A percentile compares a stretch with the other conserved stretches of the same genome.
These are phyloP conservation scores for Amphibalanus amphitrite DNA, from an alignment of 1,140 invertebrate species.

Conservation along the genomic window DNA sequence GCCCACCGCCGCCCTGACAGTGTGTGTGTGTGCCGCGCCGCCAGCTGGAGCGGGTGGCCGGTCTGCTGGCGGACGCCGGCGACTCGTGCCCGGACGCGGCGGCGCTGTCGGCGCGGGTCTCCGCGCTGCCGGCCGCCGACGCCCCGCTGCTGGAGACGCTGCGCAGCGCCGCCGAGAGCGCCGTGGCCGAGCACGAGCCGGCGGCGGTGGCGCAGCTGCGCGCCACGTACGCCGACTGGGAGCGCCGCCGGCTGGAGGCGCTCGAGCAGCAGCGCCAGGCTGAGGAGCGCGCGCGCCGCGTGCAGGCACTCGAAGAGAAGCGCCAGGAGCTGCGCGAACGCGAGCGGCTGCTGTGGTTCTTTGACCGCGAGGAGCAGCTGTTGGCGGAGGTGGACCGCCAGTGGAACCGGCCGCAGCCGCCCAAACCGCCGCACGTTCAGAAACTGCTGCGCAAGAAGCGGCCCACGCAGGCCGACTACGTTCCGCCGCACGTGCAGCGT, in stretches of 20 bases:
- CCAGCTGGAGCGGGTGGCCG: slow-evolving; percentile 23
- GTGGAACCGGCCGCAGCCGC: too few species aligned
- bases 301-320: slow-evolving; percentile 21
- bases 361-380: slow-evolving; percentile 27
- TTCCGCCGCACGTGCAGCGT: too few species aligned
- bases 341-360: slow-evolving; percentile 27
- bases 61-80: slow-evolving; percentile 24
- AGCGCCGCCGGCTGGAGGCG: slow-evolving; percentile 16
- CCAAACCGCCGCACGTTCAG: too few species aligned
- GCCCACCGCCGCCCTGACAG: too few species aligned
- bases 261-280: slow-evolving; percentile 21
- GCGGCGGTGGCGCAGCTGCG: too few species aligned
- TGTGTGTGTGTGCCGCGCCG: too few species aligned
- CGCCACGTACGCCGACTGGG: slow-evolving; percentile 21
- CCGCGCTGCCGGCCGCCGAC: slow-evolving; percentile 2
- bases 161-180: slow-evolving; percentile 12
- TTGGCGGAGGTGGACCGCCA: too few species aligned
- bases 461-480: too few species aligned
- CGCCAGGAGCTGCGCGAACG: slow-evolving; percentile 22
- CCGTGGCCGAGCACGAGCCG: slow-evolving; percentile 17
- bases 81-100: slow-evolving; percentile 15
- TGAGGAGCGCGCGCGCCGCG: slow-evolving; percentile 17
- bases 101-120: slow-evolving; percentile 3
- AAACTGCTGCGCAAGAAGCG: too few species aligned
- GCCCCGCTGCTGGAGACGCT: slow-evolving; percentile 12